Base-by-base conservation (phyloP, 2,888 invertebrate genomes). In the Dicycla oo region DNA sequence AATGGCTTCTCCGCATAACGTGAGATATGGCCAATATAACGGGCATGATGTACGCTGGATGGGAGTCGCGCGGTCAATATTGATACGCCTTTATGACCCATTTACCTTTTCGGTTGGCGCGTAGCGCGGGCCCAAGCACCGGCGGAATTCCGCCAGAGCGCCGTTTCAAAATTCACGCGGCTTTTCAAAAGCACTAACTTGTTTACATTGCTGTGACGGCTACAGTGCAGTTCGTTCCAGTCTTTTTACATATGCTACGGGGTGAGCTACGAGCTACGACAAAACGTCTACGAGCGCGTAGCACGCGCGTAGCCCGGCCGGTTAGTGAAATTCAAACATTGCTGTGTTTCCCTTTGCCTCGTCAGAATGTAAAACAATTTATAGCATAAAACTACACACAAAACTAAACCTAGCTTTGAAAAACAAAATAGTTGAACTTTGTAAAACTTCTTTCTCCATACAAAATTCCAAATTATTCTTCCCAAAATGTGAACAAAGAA, bases 71-170 rank as follows among this genome's bases (percentile, higher is more conserved):
- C 92, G 93, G 93, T 94, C 94, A 94, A 94, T 94, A 95, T 94
- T 94, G 95, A 95, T 94, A 94, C 91, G 92, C 90, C 88, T 94
- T 94, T 95, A 95, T 95, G 93, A 93, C 91, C 94, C 94, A 94
- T 94, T 95, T 94, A 94, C 94, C 92, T 94, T 94, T 94, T 92
- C 85, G 90, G 91, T 85, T 86, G 88, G 87, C 89, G 88, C 85
- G 90, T 88, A 86, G 86, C 87, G 87, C 81, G 82, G 82, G 84
- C 45, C 65, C 85, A 84, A 83, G 74, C 85, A 80, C 87, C 89
- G 87, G 82, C 90, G 92, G 92, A 93, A 92, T 92, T 93, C 92
- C 93, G 91, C 81, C 87, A 80, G 82, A 88, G 73, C 81, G 82
- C 78, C 90, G 88, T 91, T 93, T 93, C 81, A 91, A 93, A 93